Evolutionary conservation across 2,113 vertebrate species (phyloP).

Genomic region (Peromyscus maniculatus): DNA sequence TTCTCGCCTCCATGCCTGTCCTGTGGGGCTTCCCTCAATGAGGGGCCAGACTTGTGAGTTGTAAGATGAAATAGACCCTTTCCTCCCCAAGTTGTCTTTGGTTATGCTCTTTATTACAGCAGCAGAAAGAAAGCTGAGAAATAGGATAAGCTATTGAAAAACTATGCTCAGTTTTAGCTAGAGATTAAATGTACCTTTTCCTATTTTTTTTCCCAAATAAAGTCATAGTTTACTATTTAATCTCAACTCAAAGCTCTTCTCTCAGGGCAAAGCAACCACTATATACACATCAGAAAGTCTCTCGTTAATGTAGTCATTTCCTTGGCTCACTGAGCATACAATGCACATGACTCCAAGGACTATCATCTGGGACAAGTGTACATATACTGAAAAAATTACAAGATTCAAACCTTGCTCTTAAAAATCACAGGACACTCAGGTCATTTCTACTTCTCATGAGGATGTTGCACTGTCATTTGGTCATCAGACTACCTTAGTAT

Average conservation of each 20-base stretch:
- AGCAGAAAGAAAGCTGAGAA: not conserved
- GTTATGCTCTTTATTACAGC: not conserved
- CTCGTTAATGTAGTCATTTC: conserved; percentile 58
- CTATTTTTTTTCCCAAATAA: conserved; percentile 52
- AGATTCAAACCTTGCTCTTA: conserved; percentile 65
- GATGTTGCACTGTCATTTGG: not conserved
- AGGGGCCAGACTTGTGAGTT: not conserved
- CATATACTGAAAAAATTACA: conserved; percentile 17
- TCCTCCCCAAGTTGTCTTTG: not conserved
- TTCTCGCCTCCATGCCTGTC: not conserved
- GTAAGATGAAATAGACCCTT: not conserved
- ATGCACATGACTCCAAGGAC: conserved; percentile 60
- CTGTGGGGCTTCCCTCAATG: not conserved
- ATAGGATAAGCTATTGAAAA: conserved; percentile 36
- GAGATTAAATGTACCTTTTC: conserved; percentile 57
- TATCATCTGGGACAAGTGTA: conserved; percentile 42
- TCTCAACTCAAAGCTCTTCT: conserved; percentile 48
- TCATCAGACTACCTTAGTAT: not conserved
- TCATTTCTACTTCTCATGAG: conserved; percentile 3
- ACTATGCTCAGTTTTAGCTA: conserved; percentile 34
- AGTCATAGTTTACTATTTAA: conserved; percentile 61
- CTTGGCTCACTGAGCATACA: conserved; percentile 71
- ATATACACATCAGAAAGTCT: conserved; percentile 36
- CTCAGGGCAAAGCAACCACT: conserved; percentile 56
- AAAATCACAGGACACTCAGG: conserved; percentile 42